Conservation (phyloP, 1,140 invertebrate genomes). For the Octopus bimaculoides region DNA sequence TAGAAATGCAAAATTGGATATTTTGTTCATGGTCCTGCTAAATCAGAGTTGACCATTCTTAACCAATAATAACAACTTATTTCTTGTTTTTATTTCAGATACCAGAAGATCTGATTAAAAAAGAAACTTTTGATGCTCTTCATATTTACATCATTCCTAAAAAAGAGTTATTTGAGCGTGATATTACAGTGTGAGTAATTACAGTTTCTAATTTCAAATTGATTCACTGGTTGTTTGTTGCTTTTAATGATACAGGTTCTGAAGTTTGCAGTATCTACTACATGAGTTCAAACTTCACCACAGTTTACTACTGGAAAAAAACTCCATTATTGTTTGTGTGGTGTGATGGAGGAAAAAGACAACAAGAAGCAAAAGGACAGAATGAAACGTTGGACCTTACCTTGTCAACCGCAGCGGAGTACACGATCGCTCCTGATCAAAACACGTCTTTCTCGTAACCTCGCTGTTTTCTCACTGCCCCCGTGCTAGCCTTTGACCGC, state of each 20-base stretch:
- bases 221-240: not conserved
- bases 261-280: not conserved
- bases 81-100: constrained; percentile 38
- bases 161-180: constrained; percentile 81
- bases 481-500: no score
- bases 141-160: constrained; percentile 95
- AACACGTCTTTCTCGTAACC: no score
- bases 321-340: not conserved
- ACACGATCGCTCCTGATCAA: no score
- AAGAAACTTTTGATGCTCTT: constrained; percentile 87
- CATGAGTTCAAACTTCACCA: not conserved
- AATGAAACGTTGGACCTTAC: no score
- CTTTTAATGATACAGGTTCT: not conserved
- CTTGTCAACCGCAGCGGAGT: no score
- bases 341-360: no score
- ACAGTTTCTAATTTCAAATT: not conserved
- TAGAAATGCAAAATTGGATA: no score
- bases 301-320: not conserved
- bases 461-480: no score
- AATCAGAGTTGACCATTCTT: no score
- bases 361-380: not conserved
- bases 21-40: no score
- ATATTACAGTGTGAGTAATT: constrained; percentile 81
- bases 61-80: not conserved
- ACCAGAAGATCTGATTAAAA: constrained; percentile 77